These are phyloP conservation scores for Daphoenositta chrysoptera DNA, from an alignment of 2,113 vertebrate genomes.

Conservation along the genomic window DNA sequence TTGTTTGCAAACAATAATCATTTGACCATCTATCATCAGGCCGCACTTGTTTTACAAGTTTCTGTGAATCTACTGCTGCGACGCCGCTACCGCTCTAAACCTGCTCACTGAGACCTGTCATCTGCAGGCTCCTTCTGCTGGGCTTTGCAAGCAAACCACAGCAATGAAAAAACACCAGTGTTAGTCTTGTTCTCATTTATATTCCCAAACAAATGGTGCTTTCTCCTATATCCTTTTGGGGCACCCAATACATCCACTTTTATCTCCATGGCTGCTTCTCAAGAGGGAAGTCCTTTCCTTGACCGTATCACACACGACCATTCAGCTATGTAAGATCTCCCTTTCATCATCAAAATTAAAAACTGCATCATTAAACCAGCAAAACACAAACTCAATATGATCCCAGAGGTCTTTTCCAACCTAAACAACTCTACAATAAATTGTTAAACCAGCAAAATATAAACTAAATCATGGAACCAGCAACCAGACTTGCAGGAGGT, in stretches of 20 bases:
- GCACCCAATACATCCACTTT: fast-evolving
- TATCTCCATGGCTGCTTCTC: background rate
- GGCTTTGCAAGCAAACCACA: background rate
- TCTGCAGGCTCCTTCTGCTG: background rate
- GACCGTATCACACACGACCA: fast-evolving
- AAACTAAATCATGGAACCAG: background rate
- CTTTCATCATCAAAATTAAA: background rate
- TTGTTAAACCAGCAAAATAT: background rate
- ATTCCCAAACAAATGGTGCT: background rate
- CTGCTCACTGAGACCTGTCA: background rate
- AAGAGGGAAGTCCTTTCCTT: background rate
- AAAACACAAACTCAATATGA: background rate
- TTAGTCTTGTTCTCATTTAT: background rate
- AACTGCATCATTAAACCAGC: background rate
- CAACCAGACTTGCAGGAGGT: fast-evolving
- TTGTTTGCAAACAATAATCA: slow-evolving; percentile 49
- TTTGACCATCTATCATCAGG: slow-evolving; percentile 28
- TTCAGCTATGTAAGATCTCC: fast-evolving
- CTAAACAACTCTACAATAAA: background rate
- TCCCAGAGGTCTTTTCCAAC: background rate
- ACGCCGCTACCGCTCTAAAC: background rate
- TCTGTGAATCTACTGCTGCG: background rate
- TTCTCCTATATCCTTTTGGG: background rate
- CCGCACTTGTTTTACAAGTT: background rate
- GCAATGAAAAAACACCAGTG: background rate